Base-by-base conservation (phyloP, 2,888 invertebrate species). In the Spatulosminthurus flaviceps region DNA sequence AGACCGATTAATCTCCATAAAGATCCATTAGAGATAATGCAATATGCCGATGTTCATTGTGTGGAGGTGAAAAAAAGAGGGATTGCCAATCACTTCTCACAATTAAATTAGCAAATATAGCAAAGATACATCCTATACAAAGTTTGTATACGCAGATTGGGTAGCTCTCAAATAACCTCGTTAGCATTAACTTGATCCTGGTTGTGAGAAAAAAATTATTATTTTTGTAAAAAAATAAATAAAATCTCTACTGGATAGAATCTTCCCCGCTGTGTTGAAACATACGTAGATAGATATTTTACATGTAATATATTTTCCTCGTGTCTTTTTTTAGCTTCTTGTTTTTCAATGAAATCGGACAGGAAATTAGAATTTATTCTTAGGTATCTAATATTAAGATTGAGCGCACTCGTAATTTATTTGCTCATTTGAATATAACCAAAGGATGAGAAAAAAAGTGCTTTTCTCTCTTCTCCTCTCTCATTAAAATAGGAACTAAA, bases 401-500 rank as follows among this genome's bases (percentile, higher is more conserved):
- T n/a, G n/a, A n/a, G n/a, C n/a, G n/a, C n/a, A n/a, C n/a, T n/a
- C n/a, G n/a, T n/a, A n/a, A n/a, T n/a, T n/a, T n/a, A n/a, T n/a
- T 41, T 34, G 34, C 34, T 9, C 34, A 34, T 34, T 7, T 4
- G 4, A 34, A 34, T 7, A 34, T 7, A 34, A 34, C 34, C 34
- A 34, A 7, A n/a, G 16, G 51, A 13, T 41, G 7, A 13, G 41
- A 41, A 41, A 41, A 41, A 41, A 41, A 13, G 41, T 9, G 13
- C 13, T 41, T 41, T 41, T 41, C 13, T 7, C 13, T 41, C 41
- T 9, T 41, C 41, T 9, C 41, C 7, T 41, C 9, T 13, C 41
- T 34, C 34, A 51, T 51, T 51, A 51, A 51, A 51, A 51, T 51
- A 51, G 51, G 51, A 51, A 51, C 51, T 51, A n/a, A 51, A n/a